These are phyloP conservation scores for Ceratotherium simum DNA, from an alignment of 2,113 vertebrate genomes.

Conservation along the genomic window DNA sequence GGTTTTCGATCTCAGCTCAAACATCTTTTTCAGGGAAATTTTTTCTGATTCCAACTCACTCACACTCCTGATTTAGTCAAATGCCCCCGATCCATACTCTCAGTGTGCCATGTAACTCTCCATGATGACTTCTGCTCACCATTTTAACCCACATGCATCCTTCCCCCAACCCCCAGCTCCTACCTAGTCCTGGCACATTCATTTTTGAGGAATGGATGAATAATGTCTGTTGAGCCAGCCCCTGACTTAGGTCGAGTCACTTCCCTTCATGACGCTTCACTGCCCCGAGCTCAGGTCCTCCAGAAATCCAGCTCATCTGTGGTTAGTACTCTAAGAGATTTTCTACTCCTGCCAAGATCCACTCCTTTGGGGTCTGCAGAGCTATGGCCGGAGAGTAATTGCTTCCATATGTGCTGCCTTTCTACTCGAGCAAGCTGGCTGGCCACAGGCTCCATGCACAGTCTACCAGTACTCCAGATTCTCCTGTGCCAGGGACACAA, in stretches of 20 bases:
- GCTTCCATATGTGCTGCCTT: neutral
- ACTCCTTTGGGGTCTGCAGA: neutral
- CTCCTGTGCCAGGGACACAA: neutral
- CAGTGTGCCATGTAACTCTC: neutral
- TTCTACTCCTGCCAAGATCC: neutral
- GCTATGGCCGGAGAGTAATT: neutral
- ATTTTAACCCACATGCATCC: neutral
- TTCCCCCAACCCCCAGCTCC: neutral
- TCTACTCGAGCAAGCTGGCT: neutral
- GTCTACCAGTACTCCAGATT: neutral
- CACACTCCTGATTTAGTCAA: neutral
- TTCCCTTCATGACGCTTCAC: neutral
- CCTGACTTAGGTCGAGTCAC: neutral
- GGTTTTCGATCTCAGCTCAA: neutral
- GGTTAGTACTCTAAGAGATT: neutral
- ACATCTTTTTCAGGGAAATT: neutral
- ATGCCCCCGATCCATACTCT: neutral
- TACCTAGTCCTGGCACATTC: neutral
- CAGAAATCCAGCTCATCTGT: neutral
- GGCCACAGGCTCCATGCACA: neutral
- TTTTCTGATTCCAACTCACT: neutral
- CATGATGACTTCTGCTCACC: neutral
- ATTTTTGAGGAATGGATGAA: conserved; percentile 5
- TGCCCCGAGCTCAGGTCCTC: neutral
- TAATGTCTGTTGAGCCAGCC: neutral